Evolutionary conservation across 1,140 invertebrate species (phyloP), one percentile per base, ranked within the genome.

Genomic region (Drosophila mauritiana): DNA sequence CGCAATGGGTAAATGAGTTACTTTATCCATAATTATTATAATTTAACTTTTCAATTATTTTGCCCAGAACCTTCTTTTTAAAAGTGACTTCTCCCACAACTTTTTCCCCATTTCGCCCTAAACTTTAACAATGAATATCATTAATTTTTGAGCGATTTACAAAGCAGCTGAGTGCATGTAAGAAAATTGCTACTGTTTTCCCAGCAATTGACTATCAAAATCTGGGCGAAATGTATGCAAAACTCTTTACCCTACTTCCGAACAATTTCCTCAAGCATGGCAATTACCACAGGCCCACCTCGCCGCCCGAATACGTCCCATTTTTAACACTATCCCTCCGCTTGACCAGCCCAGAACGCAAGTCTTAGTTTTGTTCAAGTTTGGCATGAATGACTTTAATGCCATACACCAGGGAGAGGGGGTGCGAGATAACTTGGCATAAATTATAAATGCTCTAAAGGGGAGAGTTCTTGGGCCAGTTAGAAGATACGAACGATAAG

Each of bases 161-260:
- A 51, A 51, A 62, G 43, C 56, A 25, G 31, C 57, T 27, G 53
- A 59, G 73, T 40, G 49, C 46, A 51, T 61, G 73, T 52, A 45
- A 15, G 42, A 75, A 72, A 62, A 46, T 72, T 42, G 83, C 83
- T 89, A 86, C 79, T 83, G 84, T 79, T 61, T 68, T 52, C 61
- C 51, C 67, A 46, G 20, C 67, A 70, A 65, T 81, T 67, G 54
- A 45, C 75, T 42, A 45, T 52, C 56, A 62, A 80, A 89, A 88
- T 89, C 84, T 84, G 64, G 57, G 64, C 76, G 69, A 78, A 80
- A 84, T 80, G 57, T 80, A 88, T 89, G 84, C 80, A 83, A 84
- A 89, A 58, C 52, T 67, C 63, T 64, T 80, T 57, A 65, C 59
- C 63, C 73, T 62, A 78, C 36, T 54, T 67, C 63, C 70, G 45